These are phyloP conservation scores for Heliconius melpomene DNA, from an alignment of 1,140 invertebrate species.

Conservation along the genomic window DNA sequence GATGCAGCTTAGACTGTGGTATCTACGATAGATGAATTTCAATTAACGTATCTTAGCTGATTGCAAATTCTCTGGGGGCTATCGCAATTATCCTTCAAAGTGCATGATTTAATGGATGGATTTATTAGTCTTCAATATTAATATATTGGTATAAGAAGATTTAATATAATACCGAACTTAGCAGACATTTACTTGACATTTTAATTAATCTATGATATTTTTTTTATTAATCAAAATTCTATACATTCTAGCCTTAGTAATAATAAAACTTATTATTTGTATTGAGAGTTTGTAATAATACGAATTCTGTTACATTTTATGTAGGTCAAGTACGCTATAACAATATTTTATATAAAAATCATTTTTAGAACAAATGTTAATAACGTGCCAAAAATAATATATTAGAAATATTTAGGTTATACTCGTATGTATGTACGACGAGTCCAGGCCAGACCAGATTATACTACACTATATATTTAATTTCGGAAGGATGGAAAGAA, in stretches of 20 bases:
- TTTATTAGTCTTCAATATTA: constrained; percentile 22
- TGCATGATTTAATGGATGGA: constrained; percentile 30
- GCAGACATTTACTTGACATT: too few species aligned
- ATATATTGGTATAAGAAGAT: background rate
- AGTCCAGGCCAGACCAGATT: background rate
- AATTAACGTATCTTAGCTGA: constrained; percentile 39
- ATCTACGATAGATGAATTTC: constrained; percentile 38
- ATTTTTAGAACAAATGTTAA: background rate
- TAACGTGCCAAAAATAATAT: background rate
- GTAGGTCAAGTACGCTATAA: background rate
- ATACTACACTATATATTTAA: too few species aligned
- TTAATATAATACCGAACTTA: background rate
- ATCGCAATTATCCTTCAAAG: constrained; percentile 35
- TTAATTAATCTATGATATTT: too few species aligned
- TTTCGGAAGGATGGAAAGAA: too few species aligned
- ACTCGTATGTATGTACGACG: background rate
- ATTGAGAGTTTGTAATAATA: background rate
- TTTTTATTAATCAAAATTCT: too few species aligned
- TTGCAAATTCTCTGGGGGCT: constrained; percentile 35
- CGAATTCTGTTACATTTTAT: background rate
- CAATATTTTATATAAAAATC: background rate
- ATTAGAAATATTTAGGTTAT: background rate
- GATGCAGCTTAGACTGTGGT: constrained; percentile 18
- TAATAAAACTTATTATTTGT: too few species aligned
- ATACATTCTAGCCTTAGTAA: too few species aligned